Conservation (phyloP, 1,140 invertebrate genomes). For the Mycetomoellerius zeteki region DNA sequence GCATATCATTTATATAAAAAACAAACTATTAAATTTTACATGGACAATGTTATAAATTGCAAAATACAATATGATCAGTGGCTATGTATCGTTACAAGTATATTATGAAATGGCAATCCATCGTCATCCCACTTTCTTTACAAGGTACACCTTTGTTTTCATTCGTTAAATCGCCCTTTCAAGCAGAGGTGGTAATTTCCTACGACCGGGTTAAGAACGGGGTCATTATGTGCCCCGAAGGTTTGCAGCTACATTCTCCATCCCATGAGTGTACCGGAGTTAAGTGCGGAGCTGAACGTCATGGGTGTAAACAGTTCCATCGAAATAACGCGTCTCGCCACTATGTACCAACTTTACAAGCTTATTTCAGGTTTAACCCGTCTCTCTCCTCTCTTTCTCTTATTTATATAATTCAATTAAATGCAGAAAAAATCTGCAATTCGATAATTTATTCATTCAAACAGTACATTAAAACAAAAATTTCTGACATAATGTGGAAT, state of each 20-base stretch:
- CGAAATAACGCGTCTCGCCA: conserved; percentile 50
- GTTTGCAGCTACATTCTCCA: conserved; percentile 19
- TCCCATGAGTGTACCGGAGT: background rate
- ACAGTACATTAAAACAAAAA: background rate
- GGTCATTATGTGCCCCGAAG: conserved; percentile 53
- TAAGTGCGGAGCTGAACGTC: conserved; percentile 10
- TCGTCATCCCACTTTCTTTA: conserved; percentile 14
- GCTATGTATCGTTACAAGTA: background rate
- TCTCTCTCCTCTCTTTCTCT: background rate
- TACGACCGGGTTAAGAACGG: conserved; percentile 49
- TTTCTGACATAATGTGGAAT: background rate
- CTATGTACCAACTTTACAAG: conserved; percentile 58
- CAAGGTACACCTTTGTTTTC: conserved; percentile 4
- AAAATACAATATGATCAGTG: background rate
- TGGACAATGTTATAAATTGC: background rate
- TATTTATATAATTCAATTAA: conserved; percentile 23
- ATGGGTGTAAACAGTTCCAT: conserved; percentile 56
- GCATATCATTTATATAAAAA: background rate
- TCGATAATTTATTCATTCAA: background rate
- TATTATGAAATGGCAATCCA: background rate
- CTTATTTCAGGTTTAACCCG: background rate
- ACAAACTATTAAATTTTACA: background rate
- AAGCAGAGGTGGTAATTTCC: conserved; percentile 51
- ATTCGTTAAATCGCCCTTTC: conserved; percentile 46
- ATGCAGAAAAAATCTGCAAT: background rate